Base-by-base conservation (phyloP, 2,888 invertebrate genomes). In the Parnassius mnemosyne region DNA sequence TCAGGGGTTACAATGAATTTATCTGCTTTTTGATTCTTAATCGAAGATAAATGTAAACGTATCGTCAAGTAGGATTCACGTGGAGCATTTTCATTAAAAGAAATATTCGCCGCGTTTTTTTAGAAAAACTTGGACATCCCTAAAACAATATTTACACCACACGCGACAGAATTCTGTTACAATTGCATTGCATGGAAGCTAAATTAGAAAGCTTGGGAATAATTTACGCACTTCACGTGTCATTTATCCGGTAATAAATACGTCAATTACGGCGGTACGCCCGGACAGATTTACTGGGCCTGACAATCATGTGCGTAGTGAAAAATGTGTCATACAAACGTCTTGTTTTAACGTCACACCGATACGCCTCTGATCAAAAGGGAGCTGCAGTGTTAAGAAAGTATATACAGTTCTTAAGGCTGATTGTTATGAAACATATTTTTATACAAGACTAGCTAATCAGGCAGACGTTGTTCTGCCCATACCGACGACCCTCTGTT, bases 161-260 rank as follows among this genome's bases (percentile, higher is more conserved):
- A 54, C 25, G 42, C 57, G 47, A 64, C 65, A 64, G 66, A 67
- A 69, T 65, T 65, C 53, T 50, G 64, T 65, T 63, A 59, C 54
- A 63, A 47, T 61, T 52, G 60, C 53, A 49, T 42, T 49, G 58
- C 60, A 46, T 60, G 61, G 56, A 55, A 51, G 65, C 64, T 70
- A 74, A 74, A 72, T 74, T 70, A 72, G 72, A 66, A 60, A 68
- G 66, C 63, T 63, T 53, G 66, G 57, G 69, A 58, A 65, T 77
- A 76, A 76, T 76, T 77, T 77, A 78, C 73, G 70, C 70, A 66
- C 66, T 61, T 75, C 71, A 63, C 52, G 70, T 69, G 75, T 75
- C 74, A 75, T 77, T 77, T 76, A 74, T 74, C 65, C 69, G 56
- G 74, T 68, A 75, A 74, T 79, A 79, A 78, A 79, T 72, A 79